Percentiles rank a stretch among this genome's conserved stretches.
Evolutionary conservation across 1,140 invertebrate genomes (phyloP).

Genomic region (Drosophila sucinea): DNA sequence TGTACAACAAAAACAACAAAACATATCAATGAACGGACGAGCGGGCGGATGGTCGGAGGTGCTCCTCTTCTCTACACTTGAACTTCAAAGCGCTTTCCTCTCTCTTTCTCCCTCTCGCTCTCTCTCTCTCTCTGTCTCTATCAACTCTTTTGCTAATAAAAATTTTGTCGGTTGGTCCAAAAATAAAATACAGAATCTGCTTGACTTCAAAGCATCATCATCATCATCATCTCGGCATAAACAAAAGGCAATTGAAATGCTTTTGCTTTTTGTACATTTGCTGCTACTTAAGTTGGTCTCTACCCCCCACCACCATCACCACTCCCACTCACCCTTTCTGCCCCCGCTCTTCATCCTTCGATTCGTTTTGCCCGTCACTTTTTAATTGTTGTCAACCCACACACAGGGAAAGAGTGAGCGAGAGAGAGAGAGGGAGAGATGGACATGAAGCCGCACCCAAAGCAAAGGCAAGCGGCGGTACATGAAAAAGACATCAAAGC

Average conservation of each 20-base stretch:
- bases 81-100: constrained; percentile 70
- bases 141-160: constrained; percentile 75
- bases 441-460: constrained; percentile 54
- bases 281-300: constrained; percentile 68
- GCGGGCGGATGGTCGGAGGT: background rate
- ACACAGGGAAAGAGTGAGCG: constrained; percentile 27
- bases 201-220: constrained; percentile 68
- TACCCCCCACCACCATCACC: background rate
- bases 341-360: background rate
- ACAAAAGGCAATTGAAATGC: constrained; percentile 77
- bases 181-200: constrained; percentile 59
- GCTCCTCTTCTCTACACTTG: constrained; percentile 56
- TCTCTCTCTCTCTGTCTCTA: background rate
- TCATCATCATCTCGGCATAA: constrained; percentile 36
- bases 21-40: constrained; percentile 50
- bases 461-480: constrained; percentile 58
- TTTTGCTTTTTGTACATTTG: constrained; percentile 64
- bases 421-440: constrained; percentile 13
- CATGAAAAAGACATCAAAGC: constrained; percentile 80
- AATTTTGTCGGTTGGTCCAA: constrained; percentile 58
- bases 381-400: constrained; percentile 80
- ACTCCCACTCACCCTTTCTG: constrained; percentile 2
- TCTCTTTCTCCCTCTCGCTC: background rate
- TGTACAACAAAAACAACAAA: constrained; percentile 11
- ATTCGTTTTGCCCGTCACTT: constrained; percentile 65